These are phyloP conservation scores for Meloidogyne chitwoodi DNA, from an alignment of 1,140 invertebrate genomes.

Conservation along the genomic window DNA sequence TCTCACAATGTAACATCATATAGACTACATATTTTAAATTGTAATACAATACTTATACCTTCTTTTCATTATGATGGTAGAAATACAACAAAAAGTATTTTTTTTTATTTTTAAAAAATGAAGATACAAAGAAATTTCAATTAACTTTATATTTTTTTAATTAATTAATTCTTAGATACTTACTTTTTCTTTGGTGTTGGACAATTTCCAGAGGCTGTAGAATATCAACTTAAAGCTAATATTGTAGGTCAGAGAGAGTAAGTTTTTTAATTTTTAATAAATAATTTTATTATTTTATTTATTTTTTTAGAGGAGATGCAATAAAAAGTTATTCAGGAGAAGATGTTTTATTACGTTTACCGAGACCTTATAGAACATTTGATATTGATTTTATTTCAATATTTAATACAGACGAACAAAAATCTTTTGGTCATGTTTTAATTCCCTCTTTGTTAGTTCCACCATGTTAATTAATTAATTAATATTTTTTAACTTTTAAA, in stretches of 20 bases:
- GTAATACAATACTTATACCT: slow-evolving; percentile 53
- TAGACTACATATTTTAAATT: slow-evolving; percentile 52
- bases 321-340: slow-evolving; percentile 42
- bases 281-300: neutral
- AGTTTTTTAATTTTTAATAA: neutral
- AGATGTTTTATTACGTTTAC: slow-evolving; percentile 47
- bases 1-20: slow-evolving; percentile 50
- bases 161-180: slow-evolving; percentile 38
- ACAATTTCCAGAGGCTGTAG: slow-evolving; percentile 49
- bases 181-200: slow-evolving; percentile 52
- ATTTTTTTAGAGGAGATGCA: slow-evolving; percentile 43
- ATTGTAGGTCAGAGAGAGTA: slow-evolving; percentile 43
- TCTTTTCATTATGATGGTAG: slow-evolving; percentile 42
- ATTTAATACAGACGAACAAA: slow-evolving; percentile 51
- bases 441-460: slow-evolving; percentile 50
- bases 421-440: slow-evolving; percentile 46
- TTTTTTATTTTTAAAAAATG: no score
- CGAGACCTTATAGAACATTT: slow-evolving; percentile 46
- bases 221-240: slow-evolving; percentile 47
- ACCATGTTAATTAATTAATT: slow-evolving; percentile 30
- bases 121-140: no score
- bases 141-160: no score
- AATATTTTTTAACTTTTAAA: no score
- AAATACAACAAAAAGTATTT: slow-evolving; percentile 34
- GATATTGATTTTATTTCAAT: slow-evolving; percentile 48